A percentile compares a stretch with the other conserved stretches of the same genome.
Conservation (phyloP, 2,888 invertebrate species). For the Lypha dubia region DNA sequence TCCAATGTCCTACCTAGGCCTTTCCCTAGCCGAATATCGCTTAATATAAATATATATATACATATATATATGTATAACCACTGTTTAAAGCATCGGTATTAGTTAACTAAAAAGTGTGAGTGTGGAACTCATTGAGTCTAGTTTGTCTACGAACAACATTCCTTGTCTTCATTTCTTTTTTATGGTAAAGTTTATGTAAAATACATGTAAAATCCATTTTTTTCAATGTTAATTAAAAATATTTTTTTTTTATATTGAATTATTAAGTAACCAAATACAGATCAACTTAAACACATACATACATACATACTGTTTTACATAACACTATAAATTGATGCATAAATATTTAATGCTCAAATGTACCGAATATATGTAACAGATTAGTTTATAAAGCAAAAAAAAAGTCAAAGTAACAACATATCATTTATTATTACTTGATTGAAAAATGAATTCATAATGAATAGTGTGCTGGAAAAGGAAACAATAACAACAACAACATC, state of each 20-base stretch:
- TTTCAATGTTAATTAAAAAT: too few relatives aligned
- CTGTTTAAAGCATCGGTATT: too few relatives aligned
- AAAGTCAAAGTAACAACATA: too few relatives aligned
- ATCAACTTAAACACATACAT: background rate
- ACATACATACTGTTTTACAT: background rate
- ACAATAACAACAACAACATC: constrained; percentile 38
- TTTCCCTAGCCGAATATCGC: too few relatives aligned
- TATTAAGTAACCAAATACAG: background rate
- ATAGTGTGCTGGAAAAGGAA: constrained; percentile 30
- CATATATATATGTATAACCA: too few relatives aligned
- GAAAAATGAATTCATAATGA: constrained; percentile 46
- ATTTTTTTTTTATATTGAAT: background rate
- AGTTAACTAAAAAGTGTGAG: too few relatives aligned
- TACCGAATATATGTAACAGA: constrained; percentile 5
- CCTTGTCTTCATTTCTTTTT: too few relatives aligned
- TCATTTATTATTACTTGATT: constrained; percentile 48
- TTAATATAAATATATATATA: too few relatives aligned
- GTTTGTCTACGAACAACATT: too few relatives aligned
- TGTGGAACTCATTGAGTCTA: too few relatives aligned
- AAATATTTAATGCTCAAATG: background rate
- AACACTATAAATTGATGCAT: background rate
- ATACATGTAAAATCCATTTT: background rate
- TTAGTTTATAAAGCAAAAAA: background rate
- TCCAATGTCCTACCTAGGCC: too few relatives aligned
- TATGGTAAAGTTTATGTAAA: background rate